A percentile compares a stretch with the other conserved stretches of the same genome.
These are phyloP conservation scores for Machimus rusticus DNA, from an alignment of 2,888 invertebrate species.

Conservation along the genomic window DNA sequence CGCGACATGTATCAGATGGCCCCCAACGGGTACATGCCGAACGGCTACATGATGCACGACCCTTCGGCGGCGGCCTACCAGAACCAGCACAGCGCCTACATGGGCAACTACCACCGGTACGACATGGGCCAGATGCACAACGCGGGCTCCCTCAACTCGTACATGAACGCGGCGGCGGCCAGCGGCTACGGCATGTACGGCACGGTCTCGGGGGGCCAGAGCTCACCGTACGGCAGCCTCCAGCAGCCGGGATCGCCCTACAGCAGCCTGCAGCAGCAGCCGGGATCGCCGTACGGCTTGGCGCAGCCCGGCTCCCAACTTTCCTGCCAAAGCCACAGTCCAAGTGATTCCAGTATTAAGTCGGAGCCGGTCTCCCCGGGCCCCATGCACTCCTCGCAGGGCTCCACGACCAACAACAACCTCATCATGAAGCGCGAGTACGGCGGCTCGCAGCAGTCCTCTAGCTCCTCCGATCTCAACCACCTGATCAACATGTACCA, in stretches of 20 bases:
- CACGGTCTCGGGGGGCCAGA: constrained; percentile 71
- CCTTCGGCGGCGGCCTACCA: constrained; percentile 74
- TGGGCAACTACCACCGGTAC: constrained; percentile 81
- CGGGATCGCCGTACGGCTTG: constrained; percentile 70
- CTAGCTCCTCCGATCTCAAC: constrained; percentile 67
- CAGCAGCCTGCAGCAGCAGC: constrained; percentile 63
- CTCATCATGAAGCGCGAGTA: constrained; percentile 76
- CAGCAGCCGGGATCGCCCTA: constrained; percentile 75
- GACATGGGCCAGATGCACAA: constrained; percentile 89
- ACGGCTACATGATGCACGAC: constrained; percentile 92
- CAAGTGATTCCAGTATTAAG: constrained; percentile 87
- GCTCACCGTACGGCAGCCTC: constrained; percentile 77
- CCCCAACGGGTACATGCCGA: constrained; percentile 94
- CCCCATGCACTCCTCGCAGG: constrained; percentile 64
- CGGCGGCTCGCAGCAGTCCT: constrained; percentile 59
- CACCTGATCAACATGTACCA: constrained; percentile 75
- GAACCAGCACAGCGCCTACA: constrained; percentile 78
- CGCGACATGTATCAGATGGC: constrained; percentile 89
- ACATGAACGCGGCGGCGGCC: constrained; percentile 72
- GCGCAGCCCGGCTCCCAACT: constrained; percentile 71
- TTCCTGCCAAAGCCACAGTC: constrained; percentile 79
- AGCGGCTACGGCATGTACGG: constrained; percentile 79
- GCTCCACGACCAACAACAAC: constrained; percentile 65
- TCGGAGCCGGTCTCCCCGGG: constrained; percentile 87
- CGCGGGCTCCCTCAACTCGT: constrained; percentile 68